Conservation (phyloP, 2,797 vertebrate genomes). For the Alcedo quadribrachys region DNA sequence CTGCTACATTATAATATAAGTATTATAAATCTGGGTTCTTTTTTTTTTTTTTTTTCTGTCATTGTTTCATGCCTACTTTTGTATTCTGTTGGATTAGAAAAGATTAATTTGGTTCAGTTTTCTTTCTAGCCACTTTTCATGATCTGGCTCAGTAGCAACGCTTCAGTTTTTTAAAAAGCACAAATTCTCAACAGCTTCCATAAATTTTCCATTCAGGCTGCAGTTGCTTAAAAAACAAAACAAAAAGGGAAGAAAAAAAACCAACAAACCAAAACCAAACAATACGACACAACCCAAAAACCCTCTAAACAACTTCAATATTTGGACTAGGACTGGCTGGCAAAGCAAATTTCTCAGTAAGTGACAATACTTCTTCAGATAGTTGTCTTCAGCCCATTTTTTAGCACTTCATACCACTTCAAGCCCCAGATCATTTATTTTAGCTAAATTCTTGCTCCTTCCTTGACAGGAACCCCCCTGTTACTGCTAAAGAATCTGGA, state of each 20-base stretch:
- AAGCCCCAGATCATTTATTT: background rate
- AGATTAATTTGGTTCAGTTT: constrained; percentile 24
- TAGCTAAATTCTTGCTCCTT: background rate
- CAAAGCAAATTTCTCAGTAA: constrained; percentile 48
- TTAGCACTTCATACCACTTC: constrained; percentile 46
- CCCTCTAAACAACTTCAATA: constrained; percentile 31
- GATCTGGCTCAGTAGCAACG: constrained; percentile 14
- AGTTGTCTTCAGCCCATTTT: constrained; percentile 55
- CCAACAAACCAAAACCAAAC: no score
- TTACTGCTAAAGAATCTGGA: background rate
- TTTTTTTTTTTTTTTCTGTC: background rate
- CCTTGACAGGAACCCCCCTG: background rate
- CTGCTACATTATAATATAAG: background rate
- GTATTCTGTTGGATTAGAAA: constrained; percentile 14
- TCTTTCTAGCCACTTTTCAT: constrained; percentile 21
- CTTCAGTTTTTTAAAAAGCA: background rate
- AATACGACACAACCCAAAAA: background rate
- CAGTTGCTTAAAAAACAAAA: background rate
- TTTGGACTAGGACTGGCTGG: constrained; percentile 42
- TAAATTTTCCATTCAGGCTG: constrained; percentile 25
- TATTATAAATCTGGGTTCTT: background rate
- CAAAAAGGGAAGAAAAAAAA: no score
- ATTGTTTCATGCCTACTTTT: constrained; percentile 30
- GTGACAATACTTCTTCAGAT: constrained; percentile 50
- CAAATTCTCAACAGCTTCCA: constrained; percentile 12